Conservation (phyloP, 2,797 vertebrate genomes). For the Amniataba percoides region DNA sequence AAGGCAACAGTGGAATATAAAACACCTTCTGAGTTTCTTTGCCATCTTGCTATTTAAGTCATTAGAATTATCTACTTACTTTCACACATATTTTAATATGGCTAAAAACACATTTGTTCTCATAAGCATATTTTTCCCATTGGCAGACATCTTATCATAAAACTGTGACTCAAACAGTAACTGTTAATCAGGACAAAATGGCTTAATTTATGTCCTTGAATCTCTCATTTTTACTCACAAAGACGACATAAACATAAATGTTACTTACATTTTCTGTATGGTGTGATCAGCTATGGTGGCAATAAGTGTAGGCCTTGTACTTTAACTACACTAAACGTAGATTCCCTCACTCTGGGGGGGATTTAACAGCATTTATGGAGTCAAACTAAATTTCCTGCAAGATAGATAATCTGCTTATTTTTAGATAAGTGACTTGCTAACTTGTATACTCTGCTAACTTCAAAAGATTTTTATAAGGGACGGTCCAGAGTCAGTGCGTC, state of each 20-base stretch:
- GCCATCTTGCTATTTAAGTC: neutral
- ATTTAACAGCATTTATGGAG: neutral
- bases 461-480: neutral
- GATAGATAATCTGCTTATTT: neutral
- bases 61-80: neutral
- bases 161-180: neutral
- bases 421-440: neutral
- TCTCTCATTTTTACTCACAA: neutral
- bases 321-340: neutral
- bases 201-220: neutral
- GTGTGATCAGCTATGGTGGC: neutral
- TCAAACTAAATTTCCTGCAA: neutral
- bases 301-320: neutral
- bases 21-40: neutral
- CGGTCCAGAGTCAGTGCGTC: neutral
- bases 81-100: neutral
- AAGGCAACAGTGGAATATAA: too few species aligned
- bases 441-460: neutral
- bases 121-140: neutral
- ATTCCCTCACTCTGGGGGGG: neutral
- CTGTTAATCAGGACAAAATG: neutral
- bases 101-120: neutral
- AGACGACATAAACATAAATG: neutral
- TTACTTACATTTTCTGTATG: neutral
- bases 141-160: neutral